A percentile compares a stretch with the other conserved stretches of the same genome.
phyloP scores from a whole-genome alignment of 1,140 invertebrate species.

The Belonocnema kinseyi region DNA sequence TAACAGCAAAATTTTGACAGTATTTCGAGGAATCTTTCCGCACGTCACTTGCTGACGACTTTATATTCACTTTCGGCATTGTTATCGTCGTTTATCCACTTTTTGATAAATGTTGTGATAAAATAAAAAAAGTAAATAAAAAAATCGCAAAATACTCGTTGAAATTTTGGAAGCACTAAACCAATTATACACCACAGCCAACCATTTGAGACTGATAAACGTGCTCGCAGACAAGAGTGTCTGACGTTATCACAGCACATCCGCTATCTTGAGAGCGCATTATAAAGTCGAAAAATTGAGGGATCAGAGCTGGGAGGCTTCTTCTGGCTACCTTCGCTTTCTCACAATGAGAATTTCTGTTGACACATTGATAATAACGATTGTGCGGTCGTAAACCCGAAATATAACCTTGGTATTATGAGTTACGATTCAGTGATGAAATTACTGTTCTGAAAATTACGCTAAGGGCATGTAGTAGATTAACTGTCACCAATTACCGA shows the following conservation, averaged over 20 bases:
- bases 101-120: not conserved
- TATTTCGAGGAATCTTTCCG: conserved; percentile 11
- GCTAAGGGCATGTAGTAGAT: too few relatives aligned
- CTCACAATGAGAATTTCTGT: not conserved
- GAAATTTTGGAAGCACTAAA: not conserved
- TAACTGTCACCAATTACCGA: too few relatives aligned
- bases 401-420: conserved; percentile 15
- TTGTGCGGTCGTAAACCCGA: conserved; percentile 21
- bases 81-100: not conserved
- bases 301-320: not conserved
- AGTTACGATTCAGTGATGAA: not conserved
- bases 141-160: not conserved
- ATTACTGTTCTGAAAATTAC: not conserved
- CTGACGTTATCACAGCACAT: conserved; percentile 11
- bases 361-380: conserved; percentile 18
- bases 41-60: not conserved
- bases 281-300: conserved; percentile 9
- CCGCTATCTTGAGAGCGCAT: conserved; percentile 20
- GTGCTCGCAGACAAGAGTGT: not conserved
- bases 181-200: not conserved
- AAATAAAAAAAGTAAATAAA: not conserved
- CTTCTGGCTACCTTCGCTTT: not conserved
- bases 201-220: conserved; percentile 1
- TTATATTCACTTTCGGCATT: conserved; percentile 12
- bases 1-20: conserved; percentile 46